Evolutionary conservation across 2,113 vertebrate genomes (phyloP).

Genomic region (Aix galericulata): DNA sequence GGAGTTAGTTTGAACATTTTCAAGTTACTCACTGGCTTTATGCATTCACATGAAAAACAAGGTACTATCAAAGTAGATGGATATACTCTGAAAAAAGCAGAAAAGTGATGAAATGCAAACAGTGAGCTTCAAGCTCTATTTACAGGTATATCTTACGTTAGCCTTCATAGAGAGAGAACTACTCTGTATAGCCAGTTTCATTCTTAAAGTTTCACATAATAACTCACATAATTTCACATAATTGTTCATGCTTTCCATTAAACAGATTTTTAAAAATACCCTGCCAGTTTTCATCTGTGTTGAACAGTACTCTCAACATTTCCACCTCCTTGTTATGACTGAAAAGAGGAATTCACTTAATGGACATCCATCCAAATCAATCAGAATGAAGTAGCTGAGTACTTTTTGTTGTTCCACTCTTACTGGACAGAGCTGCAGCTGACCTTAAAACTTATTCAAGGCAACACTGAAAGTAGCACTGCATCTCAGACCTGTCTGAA

Average conservation of each 20-base stretch:
- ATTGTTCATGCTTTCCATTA: neutral
- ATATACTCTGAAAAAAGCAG: rapidly evolving
- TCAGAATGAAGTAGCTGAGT: neutral
- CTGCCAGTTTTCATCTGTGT: neutral
- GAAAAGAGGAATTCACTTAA: neutral
- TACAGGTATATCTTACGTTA: neutral
- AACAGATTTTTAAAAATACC: neutral
- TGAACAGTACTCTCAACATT: neutral
- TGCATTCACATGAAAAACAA: neutral
- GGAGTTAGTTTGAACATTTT: neutral
- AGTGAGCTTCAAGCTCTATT: neutral
- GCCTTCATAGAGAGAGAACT: neutral
- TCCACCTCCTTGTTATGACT: neutral
- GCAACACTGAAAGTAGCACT: neutral
- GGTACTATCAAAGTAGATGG: neutral
- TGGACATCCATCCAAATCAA: neutral
- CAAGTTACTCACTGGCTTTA: neutral
- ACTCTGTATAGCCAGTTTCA: neutral
- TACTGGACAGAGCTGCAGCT: neutral
- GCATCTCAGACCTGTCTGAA: neutral
- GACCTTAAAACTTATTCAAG: neutral
- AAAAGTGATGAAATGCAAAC: neutral
- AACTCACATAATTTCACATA: neutral
- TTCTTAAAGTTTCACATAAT: neutral
- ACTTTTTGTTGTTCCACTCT: neutral